Conservation (phyloP, 2,113 vertebrate species). For the Mesitornis unicolor region DNA sequence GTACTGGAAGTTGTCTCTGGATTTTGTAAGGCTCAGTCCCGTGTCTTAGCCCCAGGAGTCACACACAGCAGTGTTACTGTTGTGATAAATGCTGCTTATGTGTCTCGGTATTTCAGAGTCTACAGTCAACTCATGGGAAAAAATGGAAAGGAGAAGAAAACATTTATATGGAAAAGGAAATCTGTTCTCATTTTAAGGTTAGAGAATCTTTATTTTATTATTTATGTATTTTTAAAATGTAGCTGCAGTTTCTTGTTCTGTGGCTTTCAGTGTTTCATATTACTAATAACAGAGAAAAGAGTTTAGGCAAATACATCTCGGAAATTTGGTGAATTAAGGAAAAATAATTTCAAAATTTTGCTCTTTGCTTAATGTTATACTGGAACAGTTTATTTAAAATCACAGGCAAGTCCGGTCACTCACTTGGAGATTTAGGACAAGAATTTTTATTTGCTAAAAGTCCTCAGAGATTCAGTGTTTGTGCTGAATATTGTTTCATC, state of each 20-base stretch:
- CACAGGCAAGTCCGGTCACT: background rate
- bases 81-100: background rate
- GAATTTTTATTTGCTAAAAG: background rate
- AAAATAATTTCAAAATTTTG: background rate
- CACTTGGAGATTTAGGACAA: background rate
- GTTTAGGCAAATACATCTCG: background rate
- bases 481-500: background rate
- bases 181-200: background rate
- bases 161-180: background rate
- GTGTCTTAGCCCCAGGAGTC: background rate
- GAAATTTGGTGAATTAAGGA: background rate
- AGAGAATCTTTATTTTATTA: background rate
- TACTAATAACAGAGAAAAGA: background rate
- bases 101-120: background rate
- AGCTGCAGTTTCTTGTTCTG: background rate
- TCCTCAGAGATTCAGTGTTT: background rate
- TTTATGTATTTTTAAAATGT: background rate
- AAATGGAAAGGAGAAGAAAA: background rate
- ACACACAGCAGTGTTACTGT: background rate
- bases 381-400: background rate
- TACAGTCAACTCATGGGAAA: background rate
- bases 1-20: background rate
- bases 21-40: background rate
- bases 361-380: background rate
- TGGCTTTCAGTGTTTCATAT: background rate